A percentile compares a stretch with the other conserved stretches of the same genome.
These are phyloP conservation scores for Leptinotarsa peninsularis DNA, from an alignment of 2,888 invertebrate genomes.

Conservation along the genomic window DNA sequence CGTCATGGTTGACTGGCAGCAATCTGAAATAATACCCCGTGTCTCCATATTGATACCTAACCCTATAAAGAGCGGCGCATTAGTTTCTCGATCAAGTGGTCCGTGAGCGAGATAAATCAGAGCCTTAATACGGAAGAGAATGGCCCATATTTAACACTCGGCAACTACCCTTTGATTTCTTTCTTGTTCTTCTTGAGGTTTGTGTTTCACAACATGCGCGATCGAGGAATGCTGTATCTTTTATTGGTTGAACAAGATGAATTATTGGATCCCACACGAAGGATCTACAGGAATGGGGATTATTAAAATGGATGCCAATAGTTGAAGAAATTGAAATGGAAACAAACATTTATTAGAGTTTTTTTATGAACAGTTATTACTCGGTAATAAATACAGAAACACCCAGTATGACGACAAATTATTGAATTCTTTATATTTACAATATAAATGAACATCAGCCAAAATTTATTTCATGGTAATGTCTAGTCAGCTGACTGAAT, in stretches of 20 bases:
- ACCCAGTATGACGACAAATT: too few species aligned
- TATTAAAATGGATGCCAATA: not conserved
- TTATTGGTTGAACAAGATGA: slow-evolving; percentile 60
- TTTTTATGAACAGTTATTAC: too few species aligned
- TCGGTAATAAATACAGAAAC: too few species aligned
- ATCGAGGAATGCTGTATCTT: slow-evolving; percentile 57
- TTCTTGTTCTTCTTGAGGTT: slow-evolving; percentile 43
- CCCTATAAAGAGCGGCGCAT: slow-evolving; percentile 42
- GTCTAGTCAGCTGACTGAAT: too few species aligned
- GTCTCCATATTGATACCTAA: slow-evolving; percentile 39
- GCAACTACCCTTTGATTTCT: slow-evolving; percentile 55
- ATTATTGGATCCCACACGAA: slow-evolving; percentile 52
- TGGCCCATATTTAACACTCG: slow-evolving; percentile 56
- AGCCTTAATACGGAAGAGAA: slow-evolving; percentile 56
- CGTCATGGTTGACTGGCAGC: slow-evolving; percentile 38
- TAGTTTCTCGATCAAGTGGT: slow-evolving; percentile 43
- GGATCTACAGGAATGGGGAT: slow-evolving; percentile 7
- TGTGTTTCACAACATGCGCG: slow-evolving; percentile 41
- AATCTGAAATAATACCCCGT: slow-evolving; percentile 41
- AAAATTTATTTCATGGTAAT: too few species aligned
- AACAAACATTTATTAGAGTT: not conserved
- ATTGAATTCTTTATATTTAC: too few species aligned
- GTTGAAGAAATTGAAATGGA: not conserved
- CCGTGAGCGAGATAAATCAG: slow-evolving; percentile 45
- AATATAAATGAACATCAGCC: too few species aligned